These are phyloP conservation scores for Vidua macroura DNA, from an alignment of 2,113 vertebrate species.

Conservation along the genomic window DNA sequence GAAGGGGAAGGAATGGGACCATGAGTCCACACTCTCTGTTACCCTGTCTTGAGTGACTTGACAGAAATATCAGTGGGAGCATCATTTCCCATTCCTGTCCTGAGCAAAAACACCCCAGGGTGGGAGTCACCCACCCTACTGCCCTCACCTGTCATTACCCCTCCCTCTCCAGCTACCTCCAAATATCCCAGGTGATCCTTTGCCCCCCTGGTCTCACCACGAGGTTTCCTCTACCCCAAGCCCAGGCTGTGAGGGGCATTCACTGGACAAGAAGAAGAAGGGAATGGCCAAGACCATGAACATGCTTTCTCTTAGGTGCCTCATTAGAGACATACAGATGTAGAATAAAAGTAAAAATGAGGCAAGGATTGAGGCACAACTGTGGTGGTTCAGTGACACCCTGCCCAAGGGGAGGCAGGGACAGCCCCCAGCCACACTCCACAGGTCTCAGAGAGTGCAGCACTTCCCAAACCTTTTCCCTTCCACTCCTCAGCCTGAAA, in stretches of 20 bases:
- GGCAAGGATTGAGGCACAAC: background rate
- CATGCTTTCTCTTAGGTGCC: fast-evolving
- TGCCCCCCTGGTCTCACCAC: background rate
- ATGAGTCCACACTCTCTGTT: background rate
- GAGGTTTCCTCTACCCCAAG: background rate
- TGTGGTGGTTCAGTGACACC: background rate
- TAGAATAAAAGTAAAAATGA: background rate
- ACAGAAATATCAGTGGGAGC: background rate
- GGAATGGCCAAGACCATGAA: fast-evolving
- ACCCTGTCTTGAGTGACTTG: background rate
- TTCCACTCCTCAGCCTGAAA: fast-evolving
- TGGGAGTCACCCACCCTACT: no score
- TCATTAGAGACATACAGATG: background rate
- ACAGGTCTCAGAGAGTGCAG: background rate
- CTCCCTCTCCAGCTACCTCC: background rate
- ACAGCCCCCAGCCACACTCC: fast-evolving
- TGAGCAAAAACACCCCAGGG: background rate
- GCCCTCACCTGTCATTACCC: background rate
- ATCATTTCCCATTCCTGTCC: background rate
- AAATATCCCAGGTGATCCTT: background rate
- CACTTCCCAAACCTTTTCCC: background rate
- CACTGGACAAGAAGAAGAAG: background rate
- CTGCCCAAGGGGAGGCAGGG: background rate
- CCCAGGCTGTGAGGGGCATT: fast-evolving
- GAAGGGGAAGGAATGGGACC: background rate